Conservation (phyloP, 2,888 invertebrate species). For the Dryomyza anilis region DNA sequence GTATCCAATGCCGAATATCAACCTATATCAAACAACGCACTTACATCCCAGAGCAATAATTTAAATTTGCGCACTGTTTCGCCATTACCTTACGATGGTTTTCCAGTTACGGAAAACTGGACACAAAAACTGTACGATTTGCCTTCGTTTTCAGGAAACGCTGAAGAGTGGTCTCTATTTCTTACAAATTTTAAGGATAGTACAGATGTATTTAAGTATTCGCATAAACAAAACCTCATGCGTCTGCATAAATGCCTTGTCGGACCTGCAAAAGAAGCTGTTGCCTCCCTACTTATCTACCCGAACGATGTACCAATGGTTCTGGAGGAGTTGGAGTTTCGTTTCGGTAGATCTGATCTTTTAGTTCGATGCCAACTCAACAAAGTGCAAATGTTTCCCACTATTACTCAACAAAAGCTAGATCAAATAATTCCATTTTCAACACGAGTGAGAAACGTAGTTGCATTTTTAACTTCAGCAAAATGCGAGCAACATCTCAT, state of each 20-base stretch:
- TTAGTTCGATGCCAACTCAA: conserved; percentile 10
- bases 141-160: not conserved
- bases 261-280: conserved; percentile 26
- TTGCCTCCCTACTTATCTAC: conserved; percentile 28
- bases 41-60: too few species aligned
- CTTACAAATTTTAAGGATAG: not conserved
- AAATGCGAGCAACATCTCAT: too few species aligned
- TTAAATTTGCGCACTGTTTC: too few species aligned
- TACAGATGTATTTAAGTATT: too few species aligned
- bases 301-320: conserved; percentile 22
- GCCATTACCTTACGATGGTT: too few species aligned
- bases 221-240: conserved; percentile 27
- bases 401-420: conserved; percentile 7
- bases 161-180: not conserved
- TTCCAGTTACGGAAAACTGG: too few species aligned
- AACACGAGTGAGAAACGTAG: conserved; percentile 24
- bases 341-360: conserved; percentile 31
- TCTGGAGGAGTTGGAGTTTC: conserved; percentile 24
- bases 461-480: too few species aligned
- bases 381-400: not conserved
- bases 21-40: too few species aligned
- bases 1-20: too few species aligned
- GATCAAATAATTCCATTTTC: conserved; percentile 28
- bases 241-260: conserved; percentile 23
- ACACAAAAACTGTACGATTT: not conserved